These are phyloP conservation scores for Spilarctia lutea DNA, from an alignment of 2,888 invertebrate species.

Conservation along the genomic window DNA sequence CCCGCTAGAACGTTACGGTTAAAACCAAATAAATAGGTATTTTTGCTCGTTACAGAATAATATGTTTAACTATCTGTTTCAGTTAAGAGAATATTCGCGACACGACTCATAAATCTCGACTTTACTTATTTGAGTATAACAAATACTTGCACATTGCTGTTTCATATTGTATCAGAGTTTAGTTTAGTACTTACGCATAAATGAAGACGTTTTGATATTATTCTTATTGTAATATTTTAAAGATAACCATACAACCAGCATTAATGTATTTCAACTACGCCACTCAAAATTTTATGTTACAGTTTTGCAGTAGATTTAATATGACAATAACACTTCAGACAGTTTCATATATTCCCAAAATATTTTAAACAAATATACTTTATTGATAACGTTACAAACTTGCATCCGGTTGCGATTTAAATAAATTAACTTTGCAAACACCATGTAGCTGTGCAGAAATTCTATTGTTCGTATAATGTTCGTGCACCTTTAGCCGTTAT, in stretches of 20 bases:
- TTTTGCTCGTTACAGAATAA: neutral
- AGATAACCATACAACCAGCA: too few species aligned
- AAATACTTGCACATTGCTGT: neutral
- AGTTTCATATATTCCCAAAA: neutral
- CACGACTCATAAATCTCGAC: neutral
- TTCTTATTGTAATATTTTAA: neutral
- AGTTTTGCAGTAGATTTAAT: neutral
- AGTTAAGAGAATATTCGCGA: neutral
- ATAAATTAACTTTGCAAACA: neutral
- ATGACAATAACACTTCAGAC: neutral
- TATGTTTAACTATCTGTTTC: neutral
- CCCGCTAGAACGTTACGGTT: too few species aligned
- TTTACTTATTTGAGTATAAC: neutral
- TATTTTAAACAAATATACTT: neutral
- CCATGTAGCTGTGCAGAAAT: slow-evolving; percentile 12
- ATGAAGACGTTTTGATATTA: neutral
- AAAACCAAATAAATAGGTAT: neutral
- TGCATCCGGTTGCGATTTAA: neutral
- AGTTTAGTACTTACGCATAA: neutral
- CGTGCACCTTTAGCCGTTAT: slow-evolving; percentile 12
- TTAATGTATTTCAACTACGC: neutral
- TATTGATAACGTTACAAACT: neutral
- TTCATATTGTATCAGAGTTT: neutral
- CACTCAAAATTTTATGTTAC: neutral
- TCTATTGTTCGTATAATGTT: slow-evolving; percentile 14